These are phyloP conservation scores for Orcinus orca DNA, from an alignment of 2,113 vertebrate species.

Conservation along the genomic window DNA sequence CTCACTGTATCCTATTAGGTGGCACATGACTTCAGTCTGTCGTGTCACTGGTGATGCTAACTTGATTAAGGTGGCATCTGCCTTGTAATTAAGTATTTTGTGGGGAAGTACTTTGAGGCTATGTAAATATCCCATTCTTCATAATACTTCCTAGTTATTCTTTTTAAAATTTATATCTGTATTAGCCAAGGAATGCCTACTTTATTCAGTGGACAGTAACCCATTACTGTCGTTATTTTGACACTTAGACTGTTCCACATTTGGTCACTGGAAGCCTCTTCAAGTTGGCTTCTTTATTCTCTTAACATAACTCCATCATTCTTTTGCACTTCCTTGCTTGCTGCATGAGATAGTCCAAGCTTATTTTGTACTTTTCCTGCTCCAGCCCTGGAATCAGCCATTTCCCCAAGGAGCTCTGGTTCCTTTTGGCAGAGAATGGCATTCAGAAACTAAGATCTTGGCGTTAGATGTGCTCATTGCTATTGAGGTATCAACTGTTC, in stretches of 20 bases:
- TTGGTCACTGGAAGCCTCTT: not conserved
- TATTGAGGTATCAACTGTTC: not conserved
- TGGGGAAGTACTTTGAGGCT: not conserved
- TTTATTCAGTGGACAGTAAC: not conserved
- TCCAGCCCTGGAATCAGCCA: not conserved
- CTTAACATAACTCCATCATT: not conserved
- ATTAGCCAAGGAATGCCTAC: not conserved
- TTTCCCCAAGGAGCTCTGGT: not conserved
- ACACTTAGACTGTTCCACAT: not conserved
- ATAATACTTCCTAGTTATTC: not conserved
- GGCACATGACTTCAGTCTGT: not conserved
- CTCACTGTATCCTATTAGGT: not conserved
- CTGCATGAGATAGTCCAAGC: not conserved
- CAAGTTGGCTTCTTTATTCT: not conserved
- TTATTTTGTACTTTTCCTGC: not conserved
- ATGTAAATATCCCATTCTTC: not conserved
- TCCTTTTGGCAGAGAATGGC: not conserved
- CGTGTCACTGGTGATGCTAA: not conserved
- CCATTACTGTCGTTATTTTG: not conserved
- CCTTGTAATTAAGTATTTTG: not conserved
- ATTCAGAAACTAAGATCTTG: not conserved
- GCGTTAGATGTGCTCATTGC: not conserved
- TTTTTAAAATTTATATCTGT: not conserved
- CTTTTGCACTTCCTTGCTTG: not conserved
- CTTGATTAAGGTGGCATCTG: not conserved